Conservation (phyloP, 2,888 invertebrate species). For the Idaea biselata region DNA sequence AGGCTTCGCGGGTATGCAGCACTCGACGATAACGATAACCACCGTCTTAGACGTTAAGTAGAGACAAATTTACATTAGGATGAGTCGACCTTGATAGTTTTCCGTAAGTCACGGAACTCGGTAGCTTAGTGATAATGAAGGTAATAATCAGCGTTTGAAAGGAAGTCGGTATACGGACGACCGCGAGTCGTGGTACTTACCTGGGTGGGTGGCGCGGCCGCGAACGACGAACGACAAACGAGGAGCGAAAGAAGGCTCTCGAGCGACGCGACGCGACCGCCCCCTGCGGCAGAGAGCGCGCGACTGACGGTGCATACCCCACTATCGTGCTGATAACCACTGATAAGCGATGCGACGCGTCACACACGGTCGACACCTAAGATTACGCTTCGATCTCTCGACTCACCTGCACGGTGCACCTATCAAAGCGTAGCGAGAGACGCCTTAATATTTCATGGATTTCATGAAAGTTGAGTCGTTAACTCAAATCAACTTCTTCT, state of each 20-base stretch:
- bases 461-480: no score
- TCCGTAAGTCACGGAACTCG: conserved; percentile 28
- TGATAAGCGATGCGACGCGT: conserved; percentile 63
- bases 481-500: no score
- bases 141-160: conserved; percentile 13
- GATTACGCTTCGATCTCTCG: conserved; percentile 32
- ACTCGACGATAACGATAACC: conserved; percentile 54
- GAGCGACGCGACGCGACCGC: conserved; percentile 39
- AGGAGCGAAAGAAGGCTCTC: conserved; percentile 3
- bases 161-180: not conserved
- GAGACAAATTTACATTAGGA: conserved; percentile 62
- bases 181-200: conserved; percentile 20
- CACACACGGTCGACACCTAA: conserved; percentile 32
- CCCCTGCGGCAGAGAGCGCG: conserved; percentile 57
- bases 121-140: conserved; percentile 18
- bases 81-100: conserved; percentile 51
- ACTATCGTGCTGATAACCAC: conserved; percentile 71
- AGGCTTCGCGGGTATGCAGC: conserved; percentile 30
- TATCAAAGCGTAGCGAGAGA: no score
- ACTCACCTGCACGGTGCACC: conserved; percentile 5
- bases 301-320: conserved; percentile 53
- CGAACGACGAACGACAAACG: conserved; percentile 30
- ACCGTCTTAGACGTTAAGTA: conserved; percentile 57
- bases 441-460: no score
- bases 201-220: conserved; percentile 24